phyloP scores from a whole-genome alignment of 2,797 vertebrate species.

The Karalla daura region DNA sequence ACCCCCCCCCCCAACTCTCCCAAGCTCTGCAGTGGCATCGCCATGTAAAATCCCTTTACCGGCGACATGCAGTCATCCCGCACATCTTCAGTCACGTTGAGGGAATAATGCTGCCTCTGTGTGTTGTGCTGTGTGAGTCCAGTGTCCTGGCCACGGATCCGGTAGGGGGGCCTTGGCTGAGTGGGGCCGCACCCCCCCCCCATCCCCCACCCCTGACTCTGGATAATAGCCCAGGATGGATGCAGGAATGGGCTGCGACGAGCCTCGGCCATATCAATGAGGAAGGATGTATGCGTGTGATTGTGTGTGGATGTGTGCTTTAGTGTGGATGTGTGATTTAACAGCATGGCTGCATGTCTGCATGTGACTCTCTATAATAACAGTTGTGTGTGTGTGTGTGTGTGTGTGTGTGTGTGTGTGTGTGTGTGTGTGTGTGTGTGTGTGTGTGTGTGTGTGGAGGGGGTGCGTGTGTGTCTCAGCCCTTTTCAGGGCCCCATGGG shows the following conservation, averaged over 20 bases:
- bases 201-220: no score
- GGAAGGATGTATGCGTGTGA: slow-evolving; percentile 26
- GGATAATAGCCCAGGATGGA: slow-evolving; percentile 61
- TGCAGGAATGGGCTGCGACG: slow-evolving; percentile 58
- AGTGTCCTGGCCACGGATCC: slow-evolving; percentile 73
- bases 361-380: slow-evolving; percentile 66
- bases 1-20: no score
- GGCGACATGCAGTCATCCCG: slow-evolving; percentile 54
- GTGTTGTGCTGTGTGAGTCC: slow-evolving; percentile 58
- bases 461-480: slow-evolving; percentile 40
- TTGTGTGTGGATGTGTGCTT: slow-evolving; percentile 19
- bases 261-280: slow-evolving; percentile 54
- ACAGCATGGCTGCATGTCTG: slow-evolving; percentile 40
- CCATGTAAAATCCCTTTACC: slow-evolving; percentile 8
- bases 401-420: slow-evolving; percentile 50
- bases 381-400: slow-evolving; percentile 28
- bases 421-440: slow-evolving; percentile 51
- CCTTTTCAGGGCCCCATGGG: slow-evolving; percentile 78
- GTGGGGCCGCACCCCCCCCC: no score
- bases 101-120: slow-evolving; percentile 75
- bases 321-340: slow-evolving; percentile 29
- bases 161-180: slow-evolving; percentile 66
- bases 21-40: not conserved
- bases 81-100: slow-evolving; percentile 69
- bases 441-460: slow-evolving; percentile 43